Evolutionary conservation across 2,888 invertebrate genomes (phyloP).

Genomic region (Amaurobius ferox): DNA sequence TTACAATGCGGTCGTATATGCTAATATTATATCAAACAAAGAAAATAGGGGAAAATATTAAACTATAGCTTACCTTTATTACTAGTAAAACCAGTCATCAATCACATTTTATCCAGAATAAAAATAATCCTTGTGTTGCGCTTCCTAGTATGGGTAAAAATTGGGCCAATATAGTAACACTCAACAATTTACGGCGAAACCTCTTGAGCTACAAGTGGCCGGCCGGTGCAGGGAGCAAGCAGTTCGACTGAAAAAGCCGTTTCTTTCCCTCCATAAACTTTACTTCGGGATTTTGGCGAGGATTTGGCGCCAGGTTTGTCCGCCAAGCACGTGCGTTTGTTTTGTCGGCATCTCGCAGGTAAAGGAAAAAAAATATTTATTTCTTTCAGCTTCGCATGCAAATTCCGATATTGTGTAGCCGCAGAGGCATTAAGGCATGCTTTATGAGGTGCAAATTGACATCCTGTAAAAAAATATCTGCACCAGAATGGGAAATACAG

Average conservation of each 20-base stretch:
- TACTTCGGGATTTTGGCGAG: not conserved
- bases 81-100: not conserved
- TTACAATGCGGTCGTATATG: too few relatives aligned
- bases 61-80: not conserved
- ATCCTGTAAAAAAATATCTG: too few relatives aligned
- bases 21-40: too few relatives aligned
- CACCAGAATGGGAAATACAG: too few relatives aligned
- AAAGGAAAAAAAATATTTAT: too few relatives aligned
- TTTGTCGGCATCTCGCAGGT: too few relatives aligned
- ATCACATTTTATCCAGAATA: not conserved
- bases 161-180: not conserved
- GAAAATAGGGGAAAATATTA: not conserved
- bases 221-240: not conserved
- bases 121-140: not conserved
- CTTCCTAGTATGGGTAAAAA: not conserved
- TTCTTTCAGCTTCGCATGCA: too few relatives aligned
- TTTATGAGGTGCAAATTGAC: too few relatives aligned
- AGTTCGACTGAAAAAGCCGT: not conserved
- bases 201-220: slow-evolving; percentile 16
- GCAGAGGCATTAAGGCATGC: too few relatives aligned
- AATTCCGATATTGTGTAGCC: too few relatives aligned
- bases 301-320: slow-evolving; percentile 1
- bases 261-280: slow-evolving; percentile 18
- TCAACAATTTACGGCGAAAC: not conserved
- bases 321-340: not conserved